Evolutionary conservation across 2,888 invertebrate genomes (phyloP), one percentile per base, ranked within the genome.

Genomic region (Drosophila mercatorum): DNA sequence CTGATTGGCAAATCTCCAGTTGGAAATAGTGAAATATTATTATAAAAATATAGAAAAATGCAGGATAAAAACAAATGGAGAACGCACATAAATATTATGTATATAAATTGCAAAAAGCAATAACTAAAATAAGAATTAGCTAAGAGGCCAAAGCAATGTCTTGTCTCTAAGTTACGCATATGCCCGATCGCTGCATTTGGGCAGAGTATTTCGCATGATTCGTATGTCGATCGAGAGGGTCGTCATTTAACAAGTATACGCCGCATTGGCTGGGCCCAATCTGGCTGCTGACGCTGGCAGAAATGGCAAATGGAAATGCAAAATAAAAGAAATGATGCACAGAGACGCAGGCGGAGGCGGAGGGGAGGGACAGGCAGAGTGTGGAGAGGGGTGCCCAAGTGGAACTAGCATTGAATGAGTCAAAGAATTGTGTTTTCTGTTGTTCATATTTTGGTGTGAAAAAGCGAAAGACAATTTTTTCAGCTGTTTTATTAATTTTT

Each of bases 391-490:
- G 22, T 22, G 22, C 22, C 11, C 51, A 56, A 36, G 31, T 49
- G 28, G n/a, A 31, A 28, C 28, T 47, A 31, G 59, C 58, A 57
- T 55, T 78, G 69, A 74, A 83, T 84, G 83, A 84, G 76, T 84
- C 83, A 83, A 86, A 72, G 67, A 63, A 70, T 76, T 59, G 67
- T 53, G 65, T 58, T 38, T 44, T 14, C 36, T 22, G 51, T 47
- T 47, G 60, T 69, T 75, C 36, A 52, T 56, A 63, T 68, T 60
- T 60, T 86, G 88, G 88, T 84, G 83, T 83, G 83, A 83, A 87
- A 80, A 83, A 81, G 57, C 76, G 52, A 46, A 68, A 61, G 31
- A 70, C 49, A 67, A 77, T 75, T 62, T 43, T 66, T 58, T 31
- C 22, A 22, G 4, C 22, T 22, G 17, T 44, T 59, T 41, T 61